Base-by-base conservation (phyloP, 2,113 vertebrate species). In the Deroptyus accipitrinus region DNA sequence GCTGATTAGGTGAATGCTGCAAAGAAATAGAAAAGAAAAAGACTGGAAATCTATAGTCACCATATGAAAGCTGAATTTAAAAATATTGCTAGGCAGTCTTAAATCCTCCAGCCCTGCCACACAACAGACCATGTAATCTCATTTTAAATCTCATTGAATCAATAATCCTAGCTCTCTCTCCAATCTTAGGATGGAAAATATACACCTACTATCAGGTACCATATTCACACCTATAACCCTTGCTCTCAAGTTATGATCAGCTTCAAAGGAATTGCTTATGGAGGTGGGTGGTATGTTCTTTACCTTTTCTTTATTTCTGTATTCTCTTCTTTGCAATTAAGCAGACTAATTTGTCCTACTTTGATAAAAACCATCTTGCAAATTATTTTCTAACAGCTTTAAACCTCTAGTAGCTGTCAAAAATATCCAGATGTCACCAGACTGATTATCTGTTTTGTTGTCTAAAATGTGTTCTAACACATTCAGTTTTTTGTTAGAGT, bases 141-240 rank as follows among this genome's bases (percentile, higher is more conserved):
- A 54, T 80, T 79, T 67, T n/a, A 61, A 48, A 51, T 68, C 17
- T 90, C 64, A 41, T 35, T 89, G 54, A 88, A 24, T 86, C 41
- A 61, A 28, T 82, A 23, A 39, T 23, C 11, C 30, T 25, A 46
- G n/a, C 42, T 24, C 72, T 95, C 22, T 41, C n/a, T 89, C 68
- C 84, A 98, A 96, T 98, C 97, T 25, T 99, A 99, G 10, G 98
- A 98, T 91, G 98, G 98, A 54, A 99, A 99, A 85, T 99, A 98
- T 20, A 97, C 98, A 89, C 98, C 98, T 28, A 98, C 98, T 17
- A 52, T 99, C 42, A 97, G 98, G 4, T 97, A 98, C 95, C 98
- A 98, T 87, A 98, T 99, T 97, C 98, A 99, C 70, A 96, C 92
- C n/a, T 95, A 97, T 96, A 99, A 98, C 86, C 97, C 98, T 20